Evolutionary conservation across 2,888 invertebrate species (phyloP).

Genomic region (Chaitophorus viminalis): DNA sequence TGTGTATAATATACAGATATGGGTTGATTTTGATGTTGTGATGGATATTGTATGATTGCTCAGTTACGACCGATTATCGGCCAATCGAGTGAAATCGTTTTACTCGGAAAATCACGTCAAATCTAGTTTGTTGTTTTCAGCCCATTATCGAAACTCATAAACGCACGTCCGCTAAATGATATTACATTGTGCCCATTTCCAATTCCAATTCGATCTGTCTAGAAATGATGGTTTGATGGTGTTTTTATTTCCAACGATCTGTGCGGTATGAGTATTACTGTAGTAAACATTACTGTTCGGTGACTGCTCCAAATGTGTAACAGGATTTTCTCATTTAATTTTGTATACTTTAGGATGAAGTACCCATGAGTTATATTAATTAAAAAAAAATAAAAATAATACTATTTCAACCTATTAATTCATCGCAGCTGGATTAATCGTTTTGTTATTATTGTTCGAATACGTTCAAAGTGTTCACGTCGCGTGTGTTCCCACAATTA

Average conservation of each 20-base stretch:
- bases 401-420: not conserved
- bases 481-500: constrained; percentile 24
- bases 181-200: constrained; percentile 11
- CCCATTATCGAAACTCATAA: constrained; percentile 24
- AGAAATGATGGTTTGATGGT: not conserved
- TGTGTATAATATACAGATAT: too few species aligned
- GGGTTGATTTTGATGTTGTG: not conserved
- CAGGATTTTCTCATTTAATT: not conserved
- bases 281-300: too few species aligned
- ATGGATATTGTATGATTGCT: not conserved
- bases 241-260: not conserved
- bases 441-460: not conserved
- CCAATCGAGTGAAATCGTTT: constrained; percentile 1
- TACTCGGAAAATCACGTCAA: not conserved
- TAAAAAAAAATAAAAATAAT: not conserved
- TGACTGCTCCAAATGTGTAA: not conserved
- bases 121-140: not conserved
- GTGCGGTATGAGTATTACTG: too few species aligned
- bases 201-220: not conserved
- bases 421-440: not conserved
- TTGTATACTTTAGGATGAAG: not conserved
- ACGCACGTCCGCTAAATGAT: constrained; percentile 13
- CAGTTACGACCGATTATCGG: constrained; percentile 9
- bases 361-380: not conserved
- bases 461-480: not conserved